Base-by-base conservation (phyloP, 1,140 invertebrate species). In the Drosophila leontia region DNA sequence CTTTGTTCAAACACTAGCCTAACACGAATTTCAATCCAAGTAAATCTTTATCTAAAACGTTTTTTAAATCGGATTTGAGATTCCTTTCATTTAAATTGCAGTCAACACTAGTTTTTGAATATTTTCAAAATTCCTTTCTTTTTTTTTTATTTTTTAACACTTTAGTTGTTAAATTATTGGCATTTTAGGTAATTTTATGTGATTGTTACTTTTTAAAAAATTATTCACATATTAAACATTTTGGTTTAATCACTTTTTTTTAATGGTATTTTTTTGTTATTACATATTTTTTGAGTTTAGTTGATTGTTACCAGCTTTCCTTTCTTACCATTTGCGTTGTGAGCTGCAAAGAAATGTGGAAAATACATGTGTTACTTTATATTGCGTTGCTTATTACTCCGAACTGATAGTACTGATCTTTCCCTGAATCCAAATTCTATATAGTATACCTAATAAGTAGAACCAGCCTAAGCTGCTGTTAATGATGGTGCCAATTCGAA, bases 311-410 rank as follows among this genome's bases (percentile, higher is more conserved):
- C 74, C 37, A 32, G 48, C 48, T 42, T 75, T 84, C 84, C 84
- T 68, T 88, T 87, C 84, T 87, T 87, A 87, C 84, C 84, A 88
- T 72, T 87, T 76, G 75, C 41, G 57, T 61, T 70, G 58, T 68
- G 69, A 78, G 59, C 84, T 87, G 74, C 29, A 88, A 88, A 35
- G 32, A 64, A 71, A 35, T 41, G 12, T 15, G 29, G 37, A 35
- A 61, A 70, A 58, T 17, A 26, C 32, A 70, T 17, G 29, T 32
- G 19, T 65, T 51, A 65, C 23, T 37, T 53, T 32, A 26, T 23
- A 48, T 13, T n/a, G 9, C 34, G 51, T 44, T 53, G 64, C 11
- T 65, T 44, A 37, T 76, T 70, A 61, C 19, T 37, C 7, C 29
- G 44, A 61, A 32, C 32, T 23, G 11, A 42, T 51, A 60, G 13